Base-by-base conservation (phyloP, 1,140 invertebrate species). In the Ips nitidus region DNA sequence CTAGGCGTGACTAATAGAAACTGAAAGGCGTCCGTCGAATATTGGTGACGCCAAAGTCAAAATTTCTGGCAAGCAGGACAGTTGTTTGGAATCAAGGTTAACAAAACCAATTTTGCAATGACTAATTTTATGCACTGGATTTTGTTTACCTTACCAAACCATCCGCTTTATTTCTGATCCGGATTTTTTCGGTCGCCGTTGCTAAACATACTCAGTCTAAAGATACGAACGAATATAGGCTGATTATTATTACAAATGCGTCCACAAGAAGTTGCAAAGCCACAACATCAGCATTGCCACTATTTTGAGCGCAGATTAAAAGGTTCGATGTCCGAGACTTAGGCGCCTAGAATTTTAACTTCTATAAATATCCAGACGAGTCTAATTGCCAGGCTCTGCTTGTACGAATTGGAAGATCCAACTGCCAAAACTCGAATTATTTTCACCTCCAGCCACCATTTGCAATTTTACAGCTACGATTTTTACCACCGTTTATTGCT, bases 331-430 rank as follows among this genome's bases (percentile, higher is more conserved):
- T 73, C 77, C 77, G 67, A 61, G 77, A 68, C 76, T 74, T 74
- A 73, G 77, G 77, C 77, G 77, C 76, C 77, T 78, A 77, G 76
- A 76, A 77, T 78, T 79, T 79, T 78, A 78, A 77, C 78, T 71
- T 79, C 76, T 79, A 79, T 77, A 79, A 79, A 79, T 79, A 79
- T 64, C 71, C 72, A 71, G 76, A 76, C 77, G 77, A 68, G 76
- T 71, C 74, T 77, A 78, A 78, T 78, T 78, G 76, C 77, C 55
- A 38, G 39, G 72, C 77, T 58, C 64, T 53, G 71, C 70, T 73
- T 73, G 73, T 76, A 76, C 75, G 74, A 75, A 77, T 76, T 75
- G 72, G 74, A 74, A 75, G 75, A 70, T 71, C 74, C 69, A 77
- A 75, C 73, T 73, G 75, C 75, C 75, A 78, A 78, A 78, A 75